phyloP scores from a whole-genome alignment of 2,888 invertebrate genomes.

The Nemurella pictetii region DNA sequence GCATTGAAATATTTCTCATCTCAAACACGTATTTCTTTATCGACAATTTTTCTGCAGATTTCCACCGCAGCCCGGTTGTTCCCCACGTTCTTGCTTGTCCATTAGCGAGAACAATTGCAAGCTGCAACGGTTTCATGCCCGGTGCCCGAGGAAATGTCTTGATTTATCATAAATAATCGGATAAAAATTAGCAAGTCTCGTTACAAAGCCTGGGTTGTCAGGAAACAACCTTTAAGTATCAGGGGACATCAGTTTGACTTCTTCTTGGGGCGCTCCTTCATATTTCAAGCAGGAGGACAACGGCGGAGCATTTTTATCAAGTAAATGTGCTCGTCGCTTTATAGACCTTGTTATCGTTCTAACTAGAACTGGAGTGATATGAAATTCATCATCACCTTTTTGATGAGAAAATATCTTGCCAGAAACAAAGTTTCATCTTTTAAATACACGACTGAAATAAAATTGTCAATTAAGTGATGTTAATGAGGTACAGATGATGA shows the following conservation, averaged over 20 bases:
- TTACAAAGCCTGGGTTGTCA: too few species aligned
- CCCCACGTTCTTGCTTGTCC: not conserved
- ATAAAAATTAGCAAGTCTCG: not conserved
- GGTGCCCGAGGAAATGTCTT: not conserved
- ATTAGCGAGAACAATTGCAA: not conserved
- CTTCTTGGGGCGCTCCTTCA: too few species aligned
- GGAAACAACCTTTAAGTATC: too few species aligned
- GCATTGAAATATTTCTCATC: not conserved
- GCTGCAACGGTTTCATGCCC: not conserved
- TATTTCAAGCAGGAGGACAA: not conserved
- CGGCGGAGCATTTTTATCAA: not conserved
- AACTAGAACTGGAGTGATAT: not conserved
- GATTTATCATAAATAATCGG: not conserved
- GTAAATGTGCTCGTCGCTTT: not conserved
- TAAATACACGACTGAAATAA: constrained; percentile 33
- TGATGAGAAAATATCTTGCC: constrained; percentile 36
- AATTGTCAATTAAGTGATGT: constrained; percentile 39
- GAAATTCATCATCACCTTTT: constrained; percentile 38
- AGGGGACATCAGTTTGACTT: too few species aligned
- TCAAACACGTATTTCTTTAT: not conserved
- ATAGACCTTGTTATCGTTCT: not conserved
- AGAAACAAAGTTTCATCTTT: constrained; percentile 39
- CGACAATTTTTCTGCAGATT: not conserved
- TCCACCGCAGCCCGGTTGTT: not conserved
- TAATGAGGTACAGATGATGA: constrained; percentile 40